Conservation (phyloP, 2,797 vertebrate species). For the Gorsachius magnificus region DNA sequence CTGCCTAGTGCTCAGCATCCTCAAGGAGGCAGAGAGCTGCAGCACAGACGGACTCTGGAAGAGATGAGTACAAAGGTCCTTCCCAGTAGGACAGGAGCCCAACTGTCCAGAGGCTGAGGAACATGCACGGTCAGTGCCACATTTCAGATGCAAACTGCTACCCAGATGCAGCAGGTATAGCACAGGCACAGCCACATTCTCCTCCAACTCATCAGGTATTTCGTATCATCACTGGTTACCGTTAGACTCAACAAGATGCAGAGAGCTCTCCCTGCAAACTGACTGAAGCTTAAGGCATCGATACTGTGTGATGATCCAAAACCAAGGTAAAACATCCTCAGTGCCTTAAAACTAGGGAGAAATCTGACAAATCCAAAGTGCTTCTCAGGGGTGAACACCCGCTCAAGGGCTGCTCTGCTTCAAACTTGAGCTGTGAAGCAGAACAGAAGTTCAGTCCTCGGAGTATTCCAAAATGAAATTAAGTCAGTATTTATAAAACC, state of each 20-base stretch:
- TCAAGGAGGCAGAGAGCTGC: background rate
- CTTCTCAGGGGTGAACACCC: background rate
- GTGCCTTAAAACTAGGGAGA: background rate
- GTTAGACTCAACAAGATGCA: background rate
- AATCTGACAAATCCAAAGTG: background rate
- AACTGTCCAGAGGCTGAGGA: background rate
- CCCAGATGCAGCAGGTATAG: background rate
- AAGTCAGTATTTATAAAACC: conserved; percentile 22
- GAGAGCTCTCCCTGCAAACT: conserved; percentile 1
- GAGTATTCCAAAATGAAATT: background rate
- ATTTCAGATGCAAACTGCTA: background rate
- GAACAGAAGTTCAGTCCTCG: background rate
- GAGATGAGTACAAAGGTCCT: background rate
- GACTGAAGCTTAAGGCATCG: background rate
- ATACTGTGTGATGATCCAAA: conserved; percentile 9
- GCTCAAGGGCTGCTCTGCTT: background rate
- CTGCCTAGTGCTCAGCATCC: background rate
- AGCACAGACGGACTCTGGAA: background rate
- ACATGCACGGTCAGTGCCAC: background rate
- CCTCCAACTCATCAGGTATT: background rate
- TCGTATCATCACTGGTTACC: background rate
- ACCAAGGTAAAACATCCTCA: background rate
- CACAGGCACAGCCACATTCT: background rate
- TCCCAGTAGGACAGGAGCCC: background rate
- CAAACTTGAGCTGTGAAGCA: background rate